phyloP scores from a whole-genome alignment of 2,113 vertebrate genomes.

The Parus major region DNA sequence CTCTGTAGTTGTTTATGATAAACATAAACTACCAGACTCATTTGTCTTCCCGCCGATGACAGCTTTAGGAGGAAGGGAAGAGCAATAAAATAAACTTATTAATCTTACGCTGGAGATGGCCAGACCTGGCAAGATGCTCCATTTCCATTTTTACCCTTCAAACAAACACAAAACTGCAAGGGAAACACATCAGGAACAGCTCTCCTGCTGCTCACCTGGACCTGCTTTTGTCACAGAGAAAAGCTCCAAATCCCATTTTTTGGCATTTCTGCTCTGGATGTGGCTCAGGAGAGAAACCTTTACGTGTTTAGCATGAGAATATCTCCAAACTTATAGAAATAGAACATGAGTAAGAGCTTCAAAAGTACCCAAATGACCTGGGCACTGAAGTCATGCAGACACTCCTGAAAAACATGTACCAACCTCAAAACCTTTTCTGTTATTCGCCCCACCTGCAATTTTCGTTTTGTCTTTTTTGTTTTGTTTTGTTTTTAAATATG shows the following conservation, averaged over 20 bases:
- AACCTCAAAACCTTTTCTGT: not conserved
- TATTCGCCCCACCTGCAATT: not conserved
- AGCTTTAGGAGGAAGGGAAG: not conserved
- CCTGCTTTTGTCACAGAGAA: not conserved
- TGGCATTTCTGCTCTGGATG: not conserved
- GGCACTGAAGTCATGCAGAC: conserved; percentile 1
- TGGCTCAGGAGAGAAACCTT: not conserved
- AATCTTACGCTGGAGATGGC: not conserved
- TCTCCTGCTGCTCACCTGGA: not conserved
- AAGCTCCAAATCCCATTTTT: not conserved
- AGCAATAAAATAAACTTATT: not conserved
- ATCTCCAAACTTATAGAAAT: not conserved
- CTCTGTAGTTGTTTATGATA: not conserved
- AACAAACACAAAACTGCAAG: not conserved
- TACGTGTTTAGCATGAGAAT: not conserved
- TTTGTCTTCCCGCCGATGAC: not conserved
- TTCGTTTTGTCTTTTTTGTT: not conserved
- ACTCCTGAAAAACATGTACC: conserved; percentile 23
- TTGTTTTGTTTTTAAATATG: not conserved
- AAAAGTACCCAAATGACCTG: conserved; percentile 42
- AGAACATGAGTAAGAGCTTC: conserved; percentile 7
- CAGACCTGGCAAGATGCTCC: not conserved
- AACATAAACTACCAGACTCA: not conserved
- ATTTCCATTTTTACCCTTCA: not conserved
- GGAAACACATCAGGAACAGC: rapidly evolving